Base-by-base conservation (phyloP, 2,797 vertebrate genomes). In the Eulemur mongoz region DNA sequence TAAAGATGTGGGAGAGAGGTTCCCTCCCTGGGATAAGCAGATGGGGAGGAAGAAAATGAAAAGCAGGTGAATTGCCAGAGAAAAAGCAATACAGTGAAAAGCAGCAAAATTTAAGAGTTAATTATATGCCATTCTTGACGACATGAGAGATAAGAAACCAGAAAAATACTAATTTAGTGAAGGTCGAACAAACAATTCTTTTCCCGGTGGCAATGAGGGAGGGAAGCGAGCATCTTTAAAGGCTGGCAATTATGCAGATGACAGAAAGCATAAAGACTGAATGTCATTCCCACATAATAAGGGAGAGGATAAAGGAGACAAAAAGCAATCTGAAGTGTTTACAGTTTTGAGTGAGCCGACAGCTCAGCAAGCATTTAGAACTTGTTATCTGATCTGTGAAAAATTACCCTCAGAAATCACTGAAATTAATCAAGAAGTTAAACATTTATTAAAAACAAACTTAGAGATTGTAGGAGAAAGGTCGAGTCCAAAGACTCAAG, bases 371-470 rank as follows among this genome's bases (percentile, higher is more conserved):
- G 38, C 73, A 52, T 88, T 91, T 27, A 79, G 61, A 94, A 50
- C 14, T 1, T 40, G 82, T 94, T 94, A 96, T 92, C 96, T 75
- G 30, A 50, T 10, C 90, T 97, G 57, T 97, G 91, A 97, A 96
- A 96, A 72, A 96, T 91, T 96, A 65, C 85, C 93, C 89, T 97
- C 69, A 83, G 97, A 97, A 93, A 96, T 96, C 73, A 70, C 63
- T 81, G 94, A 98, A 96, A 96, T 93, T 92, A 96, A 97, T 96
- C 94, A 92, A 79, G 97, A 96, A 96, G 98, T 98, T 98, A 98
- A 98, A 98, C 90, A 98, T 98, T 98, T 97, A 98, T 97, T 97
- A 94, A 96, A 98, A 98, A 98, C 0, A 43, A 96, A 97, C 40
- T 95, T 67, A 94, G 86, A 25, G 75, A 23, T 91, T 96, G 87